Base-by-base conservation (phyloP, 2,113 vertebrate species). In the Bubalus kerabau region DNA sequence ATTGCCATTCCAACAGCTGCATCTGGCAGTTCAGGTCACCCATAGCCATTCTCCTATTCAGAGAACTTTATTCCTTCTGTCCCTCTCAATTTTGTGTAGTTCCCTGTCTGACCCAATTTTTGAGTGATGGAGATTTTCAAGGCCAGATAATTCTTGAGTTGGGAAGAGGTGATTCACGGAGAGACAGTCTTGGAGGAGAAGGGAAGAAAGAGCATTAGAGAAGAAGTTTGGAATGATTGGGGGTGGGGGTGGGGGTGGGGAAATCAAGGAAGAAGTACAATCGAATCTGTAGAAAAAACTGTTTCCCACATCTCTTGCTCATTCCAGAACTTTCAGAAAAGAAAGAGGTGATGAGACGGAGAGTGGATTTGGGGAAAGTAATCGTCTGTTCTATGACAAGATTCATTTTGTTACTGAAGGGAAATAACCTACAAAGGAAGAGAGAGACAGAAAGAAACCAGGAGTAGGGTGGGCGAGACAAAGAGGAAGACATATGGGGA, bases 401-500 rank as follows among this genome's bases (percentile, higher is more conserved):
- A 97, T 94, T 98, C 90, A 86, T 96, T 98, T 94, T 98, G 96
- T 95, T 96, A 43, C 32, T 87, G 76, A 96, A 97, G 97, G 97
- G 8, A 97, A 97, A 94, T 95, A 96, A 96, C 59, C 52, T 96
- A 28, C 76, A 94, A 95, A 76, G 91, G 85, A 96, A 97, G 90
- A 91, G 87, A 98, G 86, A 97, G 95, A 98, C 87, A 93, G 96
- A 97, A 97, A 97, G 92, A 96, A 93, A 94, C 30, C 94, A 98
- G 97, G 98, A 94, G 85, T 48, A 71, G 97, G 98, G 96, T 97
- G 90, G 96, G 96, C 91, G 87, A 95, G 87, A 82, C 95, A 97
- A 86, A 97, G 95, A 98, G 96, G 96, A 98, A 98, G 97, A 96
- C 98, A 98, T 96, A 98, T 97, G 97, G 96, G 98, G 94, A 78